phyloP scores from a whole-genome alignment of 1,140 invertebrate species.

The Pseudachorutes palmiensis region DNA sequence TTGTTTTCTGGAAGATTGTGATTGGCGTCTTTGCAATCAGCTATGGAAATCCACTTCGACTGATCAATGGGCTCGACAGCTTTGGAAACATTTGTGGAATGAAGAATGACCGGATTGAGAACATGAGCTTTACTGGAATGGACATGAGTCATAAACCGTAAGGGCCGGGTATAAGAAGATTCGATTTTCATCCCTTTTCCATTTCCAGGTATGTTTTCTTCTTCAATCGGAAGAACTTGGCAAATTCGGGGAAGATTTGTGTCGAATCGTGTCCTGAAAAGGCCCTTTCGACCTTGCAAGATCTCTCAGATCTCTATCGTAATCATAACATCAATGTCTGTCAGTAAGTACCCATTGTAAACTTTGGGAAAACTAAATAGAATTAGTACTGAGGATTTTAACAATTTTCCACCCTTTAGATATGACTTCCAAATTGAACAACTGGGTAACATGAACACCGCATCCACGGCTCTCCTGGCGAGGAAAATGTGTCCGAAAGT shows the following conservation, averaged over 20 bases:
- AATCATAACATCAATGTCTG: slow-evolving; percentile 64
- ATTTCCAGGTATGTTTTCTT: slow-evolving; percentile 64
- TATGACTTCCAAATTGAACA: slow-evolving; percentile 4
- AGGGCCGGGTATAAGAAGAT: slow-evolving; percentile 32
- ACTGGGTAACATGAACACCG: background rate
- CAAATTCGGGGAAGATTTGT: slow-evolving; percentile 74
- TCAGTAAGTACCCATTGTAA: slow-evolving; percentile 40
- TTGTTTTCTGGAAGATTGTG: slow-evolving; percentile 54
- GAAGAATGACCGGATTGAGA: slow-evolving; percentile 62
- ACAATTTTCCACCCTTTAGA: background rate
- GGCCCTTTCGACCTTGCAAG: slow-evolving; percentile 53
- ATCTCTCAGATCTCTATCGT: slow-evolving; percentile 65
- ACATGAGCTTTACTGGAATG: slow-evolving; percentile 65
- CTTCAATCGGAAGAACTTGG: slow-evolving; percentile 66
- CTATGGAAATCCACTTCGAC: slow-evolving; percentile 74
- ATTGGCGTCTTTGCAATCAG: slow-evolving; percentile 80
- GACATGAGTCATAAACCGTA: slow-evolving; percentile 69
- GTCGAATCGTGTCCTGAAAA: slow-evolving; percentile 74
- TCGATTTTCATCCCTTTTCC: slow-evolving; percentile 22
- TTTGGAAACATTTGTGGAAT: slow-evolving; percentile 93
- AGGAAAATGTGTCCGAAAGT: slow-evolving; percentile 40
- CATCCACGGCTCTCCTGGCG: background rate
- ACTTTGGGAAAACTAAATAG: background rate
- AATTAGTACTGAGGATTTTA: background rate
- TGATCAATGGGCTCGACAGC: slow-evolving; percentile 88